A percentile compares a stretch with the other conserved stretches of the same genome.
phyloP scores from a whole-genome alignment of 2,797 vertebrate species.

The Gallinago nigripennis region DNA sequence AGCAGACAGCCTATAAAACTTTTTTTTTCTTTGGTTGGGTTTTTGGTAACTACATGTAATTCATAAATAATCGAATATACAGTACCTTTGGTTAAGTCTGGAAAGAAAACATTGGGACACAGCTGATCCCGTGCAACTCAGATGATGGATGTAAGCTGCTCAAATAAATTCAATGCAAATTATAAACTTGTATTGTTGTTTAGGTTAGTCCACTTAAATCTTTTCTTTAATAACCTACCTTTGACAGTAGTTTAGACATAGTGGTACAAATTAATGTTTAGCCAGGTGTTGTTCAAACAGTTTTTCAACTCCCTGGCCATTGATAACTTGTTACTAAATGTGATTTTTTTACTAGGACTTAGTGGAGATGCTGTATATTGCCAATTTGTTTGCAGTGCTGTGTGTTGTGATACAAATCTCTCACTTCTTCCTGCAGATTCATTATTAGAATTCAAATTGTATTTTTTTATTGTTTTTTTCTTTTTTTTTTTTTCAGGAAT shows the following conservation, averaged over 20 bases:
- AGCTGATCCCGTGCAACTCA: background rate
- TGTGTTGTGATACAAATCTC: background rate
- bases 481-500: background rate
- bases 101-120: background rate
- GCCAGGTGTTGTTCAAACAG: background rate
- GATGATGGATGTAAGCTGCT: background rate
- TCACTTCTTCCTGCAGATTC: too few species aligned
- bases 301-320: background rate
- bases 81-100: background rate
- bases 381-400: background rate
- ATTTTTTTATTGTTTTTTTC: background rate
- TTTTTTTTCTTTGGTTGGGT: background rate
- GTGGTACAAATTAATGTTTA: background rate
- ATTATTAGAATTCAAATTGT: too few species aligned
- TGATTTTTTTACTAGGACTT: constrained; percentile 14
- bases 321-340: background rate
- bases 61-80: background rate
- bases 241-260: background rate
- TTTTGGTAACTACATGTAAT: background rate
- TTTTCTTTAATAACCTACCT: background rate
- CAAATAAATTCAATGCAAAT: background rate
- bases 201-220: background rate
- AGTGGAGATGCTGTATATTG: background rate
- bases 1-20: background rate
- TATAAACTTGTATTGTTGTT: background rate